Base-by-base conservation (phyloP, 2,888 invertebrate species). In the Trachelus iudaicus region DNA sequence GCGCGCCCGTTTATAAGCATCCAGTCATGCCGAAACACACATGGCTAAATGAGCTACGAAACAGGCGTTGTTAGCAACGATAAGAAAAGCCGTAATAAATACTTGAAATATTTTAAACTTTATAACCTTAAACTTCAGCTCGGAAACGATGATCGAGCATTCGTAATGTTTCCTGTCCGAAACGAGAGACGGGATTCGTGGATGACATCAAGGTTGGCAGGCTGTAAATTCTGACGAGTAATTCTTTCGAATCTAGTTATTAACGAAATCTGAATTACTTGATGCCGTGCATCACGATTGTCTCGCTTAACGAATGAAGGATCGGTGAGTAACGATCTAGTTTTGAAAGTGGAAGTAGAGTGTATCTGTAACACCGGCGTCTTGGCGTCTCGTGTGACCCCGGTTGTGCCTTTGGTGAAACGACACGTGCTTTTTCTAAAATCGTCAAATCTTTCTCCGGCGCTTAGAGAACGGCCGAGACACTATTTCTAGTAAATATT, bases 51-150 rank as follows among this genome's bases (percentile, higher is more conserved):
- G 56, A 56, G 56, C 56, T 23, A 56, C 23, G 56, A 23, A 23
- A 56, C 23, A 56, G 56, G 9, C 56, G 56, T 56, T 15, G 56
- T 56, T 56, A 3, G 9, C 1, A 2, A 23, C 9, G 56, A 56
- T 56, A 56, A 56, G 56, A 56, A 9, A 2, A 56, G 9, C 56
- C 56, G 23, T 23, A 23, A 56, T 56, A 56, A 56, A 23, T 56
- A 23, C 6, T 23, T 15, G 56, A 23, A 56, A 56, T 56, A 23
- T 56, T 56, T 56, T 79, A 74, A 75, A 80, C 76, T 78, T 79
- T 76, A n/a, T 85, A 85, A 85, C 85, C 85, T 85, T 85, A 85
- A 85, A 84, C 84, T 85, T 85, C 82, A 84, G 34, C 69, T 73
- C 74, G 37, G 31, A 12, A 69, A 69, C 35, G 12, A 35, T 9